Base-by-base conservation (phyloP, 2,797 vertebrate species). In the Xerus rutilus region DNA sequence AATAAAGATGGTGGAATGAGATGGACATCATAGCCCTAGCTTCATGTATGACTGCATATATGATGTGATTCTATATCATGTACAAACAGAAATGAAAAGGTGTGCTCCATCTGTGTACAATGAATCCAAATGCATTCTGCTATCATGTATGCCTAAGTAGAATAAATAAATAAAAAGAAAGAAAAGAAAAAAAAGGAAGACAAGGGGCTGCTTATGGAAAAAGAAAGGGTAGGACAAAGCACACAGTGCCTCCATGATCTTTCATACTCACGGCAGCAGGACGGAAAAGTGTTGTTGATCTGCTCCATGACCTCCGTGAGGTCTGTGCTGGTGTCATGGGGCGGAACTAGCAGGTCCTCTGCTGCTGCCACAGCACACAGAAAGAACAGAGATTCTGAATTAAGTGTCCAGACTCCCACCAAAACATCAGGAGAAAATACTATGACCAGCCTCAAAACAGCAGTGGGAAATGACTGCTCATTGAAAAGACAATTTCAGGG, bases 221-320 rank as follows among this genome's bases (percentile, higher is more conserved):
- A 49, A 5, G 57, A 67, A 76, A 81, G 4, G 30, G 73, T 70
- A 59, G 52, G 90, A 15, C 9, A 20, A 20, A 12, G 30, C 0
- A 1, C 30, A 52, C 5, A 25, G 49, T 0, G 23, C 57, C 0
- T 11, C 2, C 0, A 15, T 0, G 12, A 5, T 14, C 25, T 1
- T 30, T 52, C 52, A 81, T 92, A 99, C 99, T 99, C 99, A 99
- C 99, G 96, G 99, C 99, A 99, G 98, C 99, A 99, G 98, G 99
- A 98, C 96, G 99, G 99, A 98, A 99, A 99, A 72, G 99, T 99
- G 98, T 99, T 99, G 98, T 99, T 99, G 98, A 99, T 99, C 99
- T 99, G 99, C 98, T 99, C 99, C 99, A 99, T 99, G 98, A 99
- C 99, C 97, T 99, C 99, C 59, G 99, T 99, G 98, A 99, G 99